A percentile compares a stretch with the other conserved stretches of the same genome.
These are phyloP conservation scores for Apteryx owenii DNA, from an alignment of 2,113 vertebrate genomes.

Conservation along the genomic window DNA sequence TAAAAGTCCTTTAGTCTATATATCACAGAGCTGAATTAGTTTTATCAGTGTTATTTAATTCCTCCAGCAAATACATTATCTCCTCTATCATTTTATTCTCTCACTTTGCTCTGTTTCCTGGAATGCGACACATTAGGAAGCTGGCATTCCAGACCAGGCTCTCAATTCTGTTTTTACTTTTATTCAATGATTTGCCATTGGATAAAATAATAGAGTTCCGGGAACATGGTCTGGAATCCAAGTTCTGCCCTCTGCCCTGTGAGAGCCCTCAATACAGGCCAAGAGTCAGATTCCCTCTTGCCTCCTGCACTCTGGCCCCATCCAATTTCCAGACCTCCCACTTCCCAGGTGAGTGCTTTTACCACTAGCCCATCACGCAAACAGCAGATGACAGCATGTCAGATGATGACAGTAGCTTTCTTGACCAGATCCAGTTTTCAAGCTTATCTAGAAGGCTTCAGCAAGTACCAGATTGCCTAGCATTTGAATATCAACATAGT, in stretches of 20 bases:
- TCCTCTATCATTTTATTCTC: not conserved
- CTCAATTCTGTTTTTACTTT: not conserved
- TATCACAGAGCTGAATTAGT: not conserved
- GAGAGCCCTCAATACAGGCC: not conserved
- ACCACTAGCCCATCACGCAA: not conserved
- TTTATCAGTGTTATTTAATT: not conserved
- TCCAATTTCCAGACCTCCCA: not conserved
- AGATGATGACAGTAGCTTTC: not conserved
- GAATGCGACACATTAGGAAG: not conserved
- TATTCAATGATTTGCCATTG: not conserved
- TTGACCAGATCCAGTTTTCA: not conserved
- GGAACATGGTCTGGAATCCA: not conserved
- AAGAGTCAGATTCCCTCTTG: not conserved
- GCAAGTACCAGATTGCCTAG: not conserved
- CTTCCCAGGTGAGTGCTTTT: not conserved
- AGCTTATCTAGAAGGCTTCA: not conserved
- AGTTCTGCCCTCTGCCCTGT: not conserved
- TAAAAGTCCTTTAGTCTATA: not conserved
- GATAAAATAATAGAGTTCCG: not conserved
- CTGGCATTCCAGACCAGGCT: not conserved
- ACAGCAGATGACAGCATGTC: not conserved
- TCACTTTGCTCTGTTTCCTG: not conserved
- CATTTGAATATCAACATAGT: not conserved
- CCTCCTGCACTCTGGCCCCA: not conserved
- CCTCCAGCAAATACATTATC: not conserved